Base-by-base conservation (phyloP, 2,797 vertebrate genomes). In the Pipistrellus nathusii region DNA sequence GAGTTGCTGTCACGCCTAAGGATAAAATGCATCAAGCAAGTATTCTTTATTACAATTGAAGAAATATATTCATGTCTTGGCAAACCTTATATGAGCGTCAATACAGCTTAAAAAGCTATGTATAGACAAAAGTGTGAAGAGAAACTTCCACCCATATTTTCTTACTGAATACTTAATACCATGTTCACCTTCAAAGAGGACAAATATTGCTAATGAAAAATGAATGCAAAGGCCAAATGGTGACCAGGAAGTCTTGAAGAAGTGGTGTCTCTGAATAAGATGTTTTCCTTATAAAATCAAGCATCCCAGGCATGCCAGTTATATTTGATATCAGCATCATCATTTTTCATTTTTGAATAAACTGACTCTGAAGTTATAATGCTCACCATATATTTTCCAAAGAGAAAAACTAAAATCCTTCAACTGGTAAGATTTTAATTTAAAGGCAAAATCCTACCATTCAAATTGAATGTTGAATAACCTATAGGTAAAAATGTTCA, bases 1-100 rank as follows among this genome's bases (percentile, higher is more conserved):
- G 32, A 72, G 1, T 77, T 91, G 38, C 9, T 72, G 2, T 66
- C 14, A 76, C 35, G n/a, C 23, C 1, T 82, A 76, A 62, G 18
- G 7, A 41, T 93, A 89, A 94, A 62, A 35, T 93, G 81, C 81
- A 62, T 90, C 15, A 55, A 51, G 9, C 2, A 82, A 93, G 80
- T 85, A 30, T 3, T 13, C 14, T 46, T 80, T 3, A 90, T 51
- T 48, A 55, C 14, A 90, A 51, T 20, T 87, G 64, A 12, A 14
- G 44, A 94, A 96, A 80, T 68, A 69, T 1, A 89, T 82, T 88
- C 66, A 32, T 93, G 13, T 71, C 9, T 32, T 55, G 44, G 1
- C n/a, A 92, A 77, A 3, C 11, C 2, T 94, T 72, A 18, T 44
- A 11, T 3, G 71, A 86, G 17, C 78, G 51, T 5, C 66, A 94